Evolutionary conservation across 2,113 vertebrate species (phyloP).

Genomic region (Ciconia maguari): DNA sequence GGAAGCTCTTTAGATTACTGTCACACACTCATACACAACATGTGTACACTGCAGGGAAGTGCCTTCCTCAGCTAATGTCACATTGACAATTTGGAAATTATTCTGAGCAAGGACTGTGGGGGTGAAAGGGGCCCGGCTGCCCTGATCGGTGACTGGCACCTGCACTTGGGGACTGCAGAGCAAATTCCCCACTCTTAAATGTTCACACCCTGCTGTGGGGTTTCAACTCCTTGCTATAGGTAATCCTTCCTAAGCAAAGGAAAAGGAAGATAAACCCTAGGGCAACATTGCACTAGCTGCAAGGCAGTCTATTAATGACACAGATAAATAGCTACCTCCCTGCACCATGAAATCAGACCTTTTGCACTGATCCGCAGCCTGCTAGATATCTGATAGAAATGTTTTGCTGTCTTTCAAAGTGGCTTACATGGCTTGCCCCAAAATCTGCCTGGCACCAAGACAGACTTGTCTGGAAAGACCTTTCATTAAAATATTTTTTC

Average conservation of each 20-base stretch:
- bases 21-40: not conserved
- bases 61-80: not conserved
- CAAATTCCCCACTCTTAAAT: not conserved
- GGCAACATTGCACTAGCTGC: not conserved
- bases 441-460: not conserved
- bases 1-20: not conserved
- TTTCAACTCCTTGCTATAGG: not conserved
- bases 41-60: fast-evolving
- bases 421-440: not conserved
- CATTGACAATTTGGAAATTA: not conserved
- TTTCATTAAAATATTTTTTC: not conserved
- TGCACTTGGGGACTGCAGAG: not conserved
- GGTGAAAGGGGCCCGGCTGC: not conserved
- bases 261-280: not conserved
- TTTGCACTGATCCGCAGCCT: not conserved
- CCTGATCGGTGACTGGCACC: fast-evolving
- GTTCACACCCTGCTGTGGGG: not conserved
- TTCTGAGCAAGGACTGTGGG: not conserved
- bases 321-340: not conserved
- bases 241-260: not conserved
- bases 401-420: not conserved
- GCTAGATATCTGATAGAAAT: not conserved
- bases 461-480: not conserved
- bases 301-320: not conserved
- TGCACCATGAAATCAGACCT: not conserved